Conservation (phyloP, 53 echinoderm and acorn worm genomes). For the Glandiceps talaboti region DNA sequence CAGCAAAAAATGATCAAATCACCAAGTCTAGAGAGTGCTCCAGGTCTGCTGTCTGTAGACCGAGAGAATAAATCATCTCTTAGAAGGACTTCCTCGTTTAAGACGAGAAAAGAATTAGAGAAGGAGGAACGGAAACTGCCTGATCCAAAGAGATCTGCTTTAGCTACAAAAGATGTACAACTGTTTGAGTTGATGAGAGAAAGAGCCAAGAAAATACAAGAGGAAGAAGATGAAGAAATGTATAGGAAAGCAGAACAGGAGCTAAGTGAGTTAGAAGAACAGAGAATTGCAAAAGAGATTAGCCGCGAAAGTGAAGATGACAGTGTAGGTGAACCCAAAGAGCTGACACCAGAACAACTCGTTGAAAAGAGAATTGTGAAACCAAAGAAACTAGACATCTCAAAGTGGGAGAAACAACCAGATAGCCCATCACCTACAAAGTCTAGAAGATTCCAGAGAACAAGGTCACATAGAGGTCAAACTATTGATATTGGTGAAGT, state of each 20-base stretch:
- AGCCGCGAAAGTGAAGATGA: no score
- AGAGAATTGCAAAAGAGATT: background rate
- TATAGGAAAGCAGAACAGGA: slow-evolving; percentile 15
- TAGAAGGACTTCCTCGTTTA: slow-evolving; percentile 17
- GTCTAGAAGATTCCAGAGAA: background rate
- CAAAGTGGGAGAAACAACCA: background rate
- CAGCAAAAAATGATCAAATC: slow-evolving; percentile 20
- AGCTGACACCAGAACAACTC: background rate
- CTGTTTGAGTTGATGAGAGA: slow-evolving; percentile 78
- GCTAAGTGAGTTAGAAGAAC: no score
- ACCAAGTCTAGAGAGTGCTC: slow-evolving; percentile 19
- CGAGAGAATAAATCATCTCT: background rate
- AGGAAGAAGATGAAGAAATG: slow-evolving; percentile 36
- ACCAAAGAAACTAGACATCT: background rate
- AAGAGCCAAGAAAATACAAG: slow-evolving; percentile 33
- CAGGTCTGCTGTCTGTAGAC: background rate
- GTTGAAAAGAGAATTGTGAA: background rate
- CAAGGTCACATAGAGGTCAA: background rate
- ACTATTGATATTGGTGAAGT: background rate
- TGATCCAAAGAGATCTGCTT: slow-evolving; percentile 12
- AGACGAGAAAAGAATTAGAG: slow-evolving; percentile 40
- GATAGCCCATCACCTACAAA: background rate
- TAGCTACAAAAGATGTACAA: slow-evolving; percentile 67
- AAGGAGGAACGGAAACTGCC: slow-evolving; percentile 11
- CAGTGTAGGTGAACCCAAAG: no score